phyloP scores from a whole-genome alignment of 2,113 vertebrate species.

The Plotosus lineatus region DNA sequence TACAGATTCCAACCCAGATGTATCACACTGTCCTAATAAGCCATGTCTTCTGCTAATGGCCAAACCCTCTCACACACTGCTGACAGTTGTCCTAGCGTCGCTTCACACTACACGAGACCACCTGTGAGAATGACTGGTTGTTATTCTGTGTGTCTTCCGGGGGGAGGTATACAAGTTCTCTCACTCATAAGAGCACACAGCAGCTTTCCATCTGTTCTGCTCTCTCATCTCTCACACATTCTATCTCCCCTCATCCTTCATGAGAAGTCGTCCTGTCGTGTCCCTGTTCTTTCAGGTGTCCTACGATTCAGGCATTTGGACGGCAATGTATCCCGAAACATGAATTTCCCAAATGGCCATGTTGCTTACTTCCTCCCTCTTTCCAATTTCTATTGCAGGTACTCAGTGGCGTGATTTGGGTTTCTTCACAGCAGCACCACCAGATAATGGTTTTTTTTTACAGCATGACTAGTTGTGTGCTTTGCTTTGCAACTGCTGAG shows the following conservation, averaged over 20 bases:
- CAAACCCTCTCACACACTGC: background rate
- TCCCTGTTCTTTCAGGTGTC: conserved; percentile 59
- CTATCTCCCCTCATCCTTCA: conserved; percentile 52
- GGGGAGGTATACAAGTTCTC: conserved; percentile 46
- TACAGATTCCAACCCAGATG: background rate
- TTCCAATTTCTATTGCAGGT: conserved; percentile 60
- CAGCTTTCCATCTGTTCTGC: conserved; percentile 70
- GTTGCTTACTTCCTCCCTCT: conserved; percentile 53
- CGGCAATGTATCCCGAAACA: conserved; percentile 60
- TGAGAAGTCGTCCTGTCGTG: conserved; percentile 63
- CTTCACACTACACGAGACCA: conserved; percentile 19
- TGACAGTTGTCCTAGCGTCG: background rate
- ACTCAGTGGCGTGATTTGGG: conserved; percentile 51
- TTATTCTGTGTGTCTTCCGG: conserved; percentile 39
- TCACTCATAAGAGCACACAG: conserved; percentile 44
- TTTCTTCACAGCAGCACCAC: conserved; percentile 60
- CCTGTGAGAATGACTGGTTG: conserved; percentile 36
- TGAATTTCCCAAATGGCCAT: conserved; percentile 71
- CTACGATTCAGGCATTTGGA: conserved; percentile 61
- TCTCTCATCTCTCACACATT: conserved; percentile 61
- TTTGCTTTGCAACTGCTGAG: conserved; percentile 15
- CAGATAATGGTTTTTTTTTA: conserved; percentile 10
- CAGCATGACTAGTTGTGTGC: background rate
- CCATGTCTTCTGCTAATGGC: background rate
- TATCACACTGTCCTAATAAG: background rate